Percentiles rank a stretch among this genome's conserved stretches.
Conservation (phyloP, 2,888 invertebrate genomes). For the Bugula neritina region DNA sequence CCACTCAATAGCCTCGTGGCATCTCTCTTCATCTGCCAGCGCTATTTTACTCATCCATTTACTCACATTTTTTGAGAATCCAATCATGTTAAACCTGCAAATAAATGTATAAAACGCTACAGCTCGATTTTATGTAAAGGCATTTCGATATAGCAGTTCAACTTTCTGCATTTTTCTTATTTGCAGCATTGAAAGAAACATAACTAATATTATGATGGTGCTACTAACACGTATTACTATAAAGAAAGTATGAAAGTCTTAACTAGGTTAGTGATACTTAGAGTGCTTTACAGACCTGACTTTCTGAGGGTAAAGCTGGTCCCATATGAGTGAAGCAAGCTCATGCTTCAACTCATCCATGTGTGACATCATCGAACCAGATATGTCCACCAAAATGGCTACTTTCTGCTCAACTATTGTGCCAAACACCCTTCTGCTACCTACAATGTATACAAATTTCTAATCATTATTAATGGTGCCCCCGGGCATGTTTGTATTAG, state of each 20-base stretch:
- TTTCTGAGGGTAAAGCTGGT: slow-evolving; percentile 48
- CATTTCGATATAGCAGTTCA: too few species aligned
- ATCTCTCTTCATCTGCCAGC: slow-evolving; percentile 47
- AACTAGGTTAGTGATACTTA: too few species aligned
- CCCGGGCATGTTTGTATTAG: too few species aligned
- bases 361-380: slow-evolving; percentile 52
- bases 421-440: slow-evolving; percentile 50
- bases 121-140: too few species aligned
- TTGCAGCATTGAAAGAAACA: too few species aligned
- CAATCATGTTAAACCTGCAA: slow-evolving; percentile 51
- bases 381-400: slow-evolving; percentile 50
- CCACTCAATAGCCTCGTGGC: slow-evolving; percentile 52
- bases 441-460: slow-evolving; percentile 33
- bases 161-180: too few species aligned
- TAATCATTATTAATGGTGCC: too few species aligned
- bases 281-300: slow-evolving; percentile 44
- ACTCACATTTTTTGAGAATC: slow-evolving; percentile 47
- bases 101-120: too few species aligned
- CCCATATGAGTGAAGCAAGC: slow-evolving; percentile 51
- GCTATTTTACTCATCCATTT: slow-evolving; percentile 44
- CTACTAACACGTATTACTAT: too few species aligned
- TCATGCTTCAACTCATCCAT: slow-evolving; percentile 52
- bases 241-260: too few species aligned
- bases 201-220: too few species aligned
- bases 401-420: slow-evolving; percentile 48